phyloP scores from a whole-genome alignment of 37 sponge, comb jelly and placozoan species.

The Ianthella basta region DNA sequence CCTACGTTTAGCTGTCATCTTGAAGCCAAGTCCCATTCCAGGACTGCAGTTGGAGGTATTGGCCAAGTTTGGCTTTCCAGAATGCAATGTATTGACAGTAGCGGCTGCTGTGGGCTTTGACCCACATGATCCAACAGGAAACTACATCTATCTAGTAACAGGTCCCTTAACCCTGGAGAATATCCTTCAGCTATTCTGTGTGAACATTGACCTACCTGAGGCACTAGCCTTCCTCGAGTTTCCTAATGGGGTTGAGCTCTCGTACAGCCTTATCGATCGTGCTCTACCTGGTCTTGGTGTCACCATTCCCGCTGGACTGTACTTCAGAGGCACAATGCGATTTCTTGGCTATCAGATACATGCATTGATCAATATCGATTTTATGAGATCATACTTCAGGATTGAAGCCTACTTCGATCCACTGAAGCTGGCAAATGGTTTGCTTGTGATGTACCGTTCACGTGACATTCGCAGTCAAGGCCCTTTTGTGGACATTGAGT shows the following conservation, averaged over 20 bases:
- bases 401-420: conserved; percentile 13
- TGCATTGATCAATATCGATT: conserved; percentile 2
- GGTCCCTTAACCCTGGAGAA: background rate
- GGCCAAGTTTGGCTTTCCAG: conserved; percentile 12
- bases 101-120: conserved; percentile 28
- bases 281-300: conserved; percentile 18
- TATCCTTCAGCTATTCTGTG: conserved; percentile 32
- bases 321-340: conserved; percentile 45
- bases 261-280: conserved; percentile 1
- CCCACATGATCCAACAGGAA: background rate
- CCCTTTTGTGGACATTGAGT: conserved; percentile 15
- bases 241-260: conserved; percentile 29
- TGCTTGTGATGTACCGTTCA: conserved; percentile 36
- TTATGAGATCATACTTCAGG: background rate
- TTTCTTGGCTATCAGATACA: conserved; percentile 27
- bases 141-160: conserved; percentile 33
- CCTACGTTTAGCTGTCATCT: background rate
- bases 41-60: conserved; percentile 34
- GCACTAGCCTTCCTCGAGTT: conserved; percentile 31
- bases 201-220: background rate
- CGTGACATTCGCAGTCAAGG: conserved; percentile 13
- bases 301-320: conserved; percentile 29
- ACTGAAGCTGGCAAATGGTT: conserved; percentile 10
- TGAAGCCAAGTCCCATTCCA: conserved; percentile 16
- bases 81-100: conserved; percentile 18